Conservation (phyloP, 2,888 invertebrate species). For the Criorhina ranunculi region DNA sequence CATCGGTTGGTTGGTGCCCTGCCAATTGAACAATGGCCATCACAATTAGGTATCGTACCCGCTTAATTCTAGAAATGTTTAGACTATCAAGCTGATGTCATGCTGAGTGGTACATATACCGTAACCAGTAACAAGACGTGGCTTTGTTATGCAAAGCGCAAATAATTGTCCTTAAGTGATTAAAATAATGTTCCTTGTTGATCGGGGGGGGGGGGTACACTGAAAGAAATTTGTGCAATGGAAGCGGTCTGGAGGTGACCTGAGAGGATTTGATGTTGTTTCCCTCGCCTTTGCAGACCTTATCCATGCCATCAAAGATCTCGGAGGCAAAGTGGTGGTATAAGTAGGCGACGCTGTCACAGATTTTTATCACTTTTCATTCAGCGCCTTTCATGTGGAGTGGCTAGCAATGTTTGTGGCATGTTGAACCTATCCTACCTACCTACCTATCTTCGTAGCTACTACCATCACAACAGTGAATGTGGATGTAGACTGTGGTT, state of each 20-base stretch:
- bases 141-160: constrained; percentile 65
- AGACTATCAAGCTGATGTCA: constrained; percentile 32
- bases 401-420: too few species aligned
- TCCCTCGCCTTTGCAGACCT: too few species aligned
- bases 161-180: constrained; percentile 60
- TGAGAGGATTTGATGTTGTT: too few species aligned
- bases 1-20: not conserved
- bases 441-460: too few species aligned
- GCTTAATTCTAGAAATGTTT: constrained; percentile 61
- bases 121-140: constrained; percentile 34
- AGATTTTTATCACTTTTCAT: too few species aligned
- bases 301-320: too few species aligned
- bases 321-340: too few species aligned
- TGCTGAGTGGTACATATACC: constrained; percentile 67
- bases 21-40: constrained; percentile 37
- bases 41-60: constrained; percentile 69
- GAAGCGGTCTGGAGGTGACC: not conserved
- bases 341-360: too few species aligned
- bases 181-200: constrained; percentile 17
- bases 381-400: too few species aligned
- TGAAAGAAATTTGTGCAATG: constrained; percentile 39
- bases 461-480: too few species aligned
- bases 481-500: too few species aligned
- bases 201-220: constrained; percentile 61
- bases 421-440: too few species aligned